Evolutionary conservation across 2,113 vertebrate genomes (phyloP).

Genomic region (Merops nubicus): DNA sequence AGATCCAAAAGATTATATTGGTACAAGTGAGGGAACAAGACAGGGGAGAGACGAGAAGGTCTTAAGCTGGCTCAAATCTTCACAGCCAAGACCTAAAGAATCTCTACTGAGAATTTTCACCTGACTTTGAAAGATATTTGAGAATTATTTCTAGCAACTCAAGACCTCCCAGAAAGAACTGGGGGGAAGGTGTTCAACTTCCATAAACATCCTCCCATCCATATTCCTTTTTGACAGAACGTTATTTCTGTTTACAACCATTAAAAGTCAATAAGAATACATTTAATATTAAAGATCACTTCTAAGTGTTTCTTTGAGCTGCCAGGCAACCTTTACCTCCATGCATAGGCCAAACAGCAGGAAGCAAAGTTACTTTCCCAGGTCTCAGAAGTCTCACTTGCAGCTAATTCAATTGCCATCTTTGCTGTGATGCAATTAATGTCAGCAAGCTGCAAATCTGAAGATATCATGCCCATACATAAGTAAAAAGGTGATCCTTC

Average conservation of each 20-base stretch:
- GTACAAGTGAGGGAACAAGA: neutral
- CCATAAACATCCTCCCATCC: neutral
- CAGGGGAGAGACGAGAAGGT: neutral
- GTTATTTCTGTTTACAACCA: neutral
- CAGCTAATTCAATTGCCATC: neutral
- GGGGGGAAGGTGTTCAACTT: neutral
- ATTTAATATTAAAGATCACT: neutral
- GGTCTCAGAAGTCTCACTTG: neutral
- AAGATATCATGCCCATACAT: neutral
- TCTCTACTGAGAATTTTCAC: neutral
- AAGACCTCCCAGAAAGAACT: neutral
- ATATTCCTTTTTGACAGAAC: neutral
- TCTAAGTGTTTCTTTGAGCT: neutral
- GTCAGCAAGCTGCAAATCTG: neutral
- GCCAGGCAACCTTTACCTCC: neutral
- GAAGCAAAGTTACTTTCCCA: neutral
- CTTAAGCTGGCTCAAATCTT: neutral
- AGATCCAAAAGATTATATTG: neutral
- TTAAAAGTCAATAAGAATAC: neutral
- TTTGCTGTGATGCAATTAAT: neutral
- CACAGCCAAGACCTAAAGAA: neutral
- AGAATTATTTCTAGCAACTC: neutral
- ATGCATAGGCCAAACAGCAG: neutral
- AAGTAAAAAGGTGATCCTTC: neutral
- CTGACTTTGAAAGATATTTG: neutral